Base-by-base conservation (phyloP, 2,113 vertebrate genomes). In the Vulpes vulpes region DNA sequence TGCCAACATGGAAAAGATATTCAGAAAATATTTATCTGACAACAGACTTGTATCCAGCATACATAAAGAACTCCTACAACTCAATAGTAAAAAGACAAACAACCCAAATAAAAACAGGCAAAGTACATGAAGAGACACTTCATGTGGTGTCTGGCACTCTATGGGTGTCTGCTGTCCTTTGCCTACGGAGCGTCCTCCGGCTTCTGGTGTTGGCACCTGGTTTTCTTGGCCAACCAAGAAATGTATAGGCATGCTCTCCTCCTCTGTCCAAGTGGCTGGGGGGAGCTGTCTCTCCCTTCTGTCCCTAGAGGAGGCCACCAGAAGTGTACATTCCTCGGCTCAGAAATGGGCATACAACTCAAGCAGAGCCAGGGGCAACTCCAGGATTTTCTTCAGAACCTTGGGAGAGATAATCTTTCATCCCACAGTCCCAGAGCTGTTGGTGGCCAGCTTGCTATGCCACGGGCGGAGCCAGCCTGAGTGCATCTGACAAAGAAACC, bases 151-250 rank as follows among this genome's bases (percentile, higher is more conserved):
- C 55, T 15, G 69, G 27, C 62, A 2, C 55, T 32, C 16, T 0
- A 0, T 0, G 1, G 38, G 5, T 2, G 9, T 19, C 7, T 5
- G 32, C 3, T 11, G 8, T 64, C 89, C 6, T 2, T 3, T 9
- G 27, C 17, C 27, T 1, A 0, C 67, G 0, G 32, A 57, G 53
- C 3, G 0, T 3, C 2, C 2, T 2, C 35, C 20, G 12, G 49
- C 51, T 23, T 62, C 90, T 5, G 14, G 27, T 3, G 17, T 12
- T 7, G 90, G 23, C 12, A 16, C 84, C 55, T 3, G 71, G 27
- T 32, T 57, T 89, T 76, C 43, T 64, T 1, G 32, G 43, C 19
- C 27, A 30, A 32, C 20, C 10, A 1, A 43, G 43, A 43, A 43
- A 43, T 43, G 43, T 43, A 43, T 43, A 43, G 43, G 43, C 43